Conservation (phyloP, 2,113 vertebrate species). For the Coturnix japonica region DNA sequence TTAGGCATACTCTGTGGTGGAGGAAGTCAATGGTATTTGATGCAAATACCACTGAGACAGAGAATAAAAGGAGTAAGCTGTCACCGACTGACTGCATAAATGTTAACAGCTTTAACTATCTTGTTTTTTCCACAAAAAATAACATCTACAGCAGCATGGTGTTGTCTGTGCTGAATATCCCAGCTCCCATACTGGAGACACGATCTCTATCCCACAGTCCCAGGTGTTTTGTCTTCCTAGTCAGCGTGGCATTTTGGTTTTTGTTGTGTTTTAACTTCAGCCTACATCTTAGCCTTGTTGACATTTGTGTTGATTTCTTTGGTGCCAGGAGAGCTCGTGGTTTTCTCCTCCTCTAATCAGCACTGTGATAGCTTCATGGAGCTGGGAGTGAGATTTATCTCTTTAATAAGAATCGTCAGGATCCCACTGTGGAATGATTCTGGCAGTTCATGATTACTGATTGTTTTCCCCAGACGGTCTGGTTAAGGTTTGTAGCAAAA, state of each 20-base stretch:
- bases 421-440: slow-evolving; percentile 52
- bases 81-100: neutral
- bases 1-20: neutral
- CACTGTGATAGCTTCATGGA: slow-evolving; percentile 6
- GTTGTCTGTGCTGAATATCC: neutral
- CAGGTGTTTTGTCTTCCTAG: neutral
- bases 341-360: slow-evolving; percentile 35
- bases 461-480: neutral
- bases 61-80: neutral
- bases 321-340: slow-evolving; percentile 37
- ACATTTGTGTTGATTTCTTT: slow-evolving; percentile 41
- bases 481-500: slow-evolving; percentile 18
- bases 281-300: neutral
- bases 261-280: slow-evolving; percentile 36
- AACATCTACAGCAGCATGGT: neutral
- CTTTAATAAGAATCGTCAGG: slow-evolving; percentile 71
- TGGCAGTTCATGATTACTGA: slow-evolving; percentile 52
- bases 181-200: neutral
- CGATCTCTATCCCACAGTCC: neutral
- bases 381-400: slow-evolving; percentile 67
- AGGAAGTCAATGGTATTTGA: neutral
- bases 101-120: neutral
- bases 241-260: neutral
- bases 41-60: neutral
- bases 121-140: neutral